Base-by-base conservation (phyloP, 1,140 invertebrate species). In the Nebria ingens region DNA sequence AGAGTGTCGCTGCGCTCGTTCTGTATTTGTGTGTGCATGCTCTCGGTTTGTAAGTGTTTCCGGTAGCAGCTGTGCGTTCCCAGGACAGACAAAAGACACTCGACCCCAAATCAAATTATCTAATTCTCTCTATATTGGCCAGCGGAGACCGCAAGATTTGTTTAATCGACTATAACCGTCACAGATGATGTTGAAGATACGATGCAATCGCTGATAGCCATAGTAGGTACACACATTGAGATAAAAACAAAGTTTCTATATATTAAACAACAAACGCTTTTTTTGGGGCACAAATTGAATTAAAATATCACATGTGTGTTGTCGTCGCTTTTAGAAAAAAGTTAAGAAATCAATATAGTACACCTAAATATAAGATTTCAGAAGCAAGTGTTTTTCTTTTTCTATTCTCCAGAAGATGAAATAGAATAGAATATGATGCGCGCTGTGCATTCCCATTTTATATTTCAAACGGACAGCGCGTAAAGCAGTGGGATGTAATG, bases 61-160 rank as follows among this genome's bases (percentile, higher is more conserved):
- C 64, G 62, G 61, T 59, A 56, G 64, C 64, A 64, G 61, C 61
- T 64, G 64, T 55, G 45, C 51, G 58, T 64, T 64, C 64, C 61
- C 61, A 63, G 56, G 61, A 4, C 64, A 56, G 55, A 65, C 64
- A 65, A 65, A 65, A 65, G 64, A 59, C 64, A 52, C 58, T 64
- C 64, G 62, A 60, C 62, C 63, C 64, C 62, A 63, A 65, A 65
- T 65, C 64, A 65, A 65, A 65, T 65, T 65, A 65, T 65, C 64
- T 62, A 65, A 65, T 65, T 65, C 62, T 58, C 61, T 58, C 52
- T 62, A 65, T 65, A 65, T 65, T 64, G 62, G 61, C 61, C 61
- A 58, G 52, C 56, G 61, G 54, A 45, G 63, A 57, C 58, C 61
- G 57, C 59, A 51, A 56, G 64, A 64, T 65, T 65, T 65, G 64